Evolutionary conservation across 2,797 vertebrate species (phyloP).

Genomic region (Chromobotia macracanthus): DNA sequence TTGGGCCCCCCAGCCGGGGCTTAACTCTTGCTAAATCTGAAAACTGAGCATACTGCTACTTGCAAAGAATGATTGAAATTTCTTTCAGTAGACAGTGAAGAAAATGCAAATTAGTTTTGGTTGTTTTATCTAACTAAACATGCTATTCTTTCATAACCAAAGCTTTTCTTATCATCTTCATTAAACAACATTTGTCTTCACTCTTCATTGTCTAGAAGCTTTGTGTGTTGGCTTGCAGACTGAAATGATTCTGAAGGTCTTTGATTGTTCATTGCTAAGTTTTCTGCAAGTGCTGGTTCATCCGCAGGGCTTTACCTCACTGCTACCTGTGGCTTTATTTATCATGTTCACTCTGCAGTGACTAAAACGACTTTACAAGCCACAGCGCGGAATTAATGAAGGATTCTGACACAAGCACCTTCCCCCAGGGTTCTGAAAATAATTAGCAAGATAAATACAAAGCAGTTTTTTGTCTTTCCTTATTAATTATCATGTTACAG

Average conservation of each 20-base stretch:
- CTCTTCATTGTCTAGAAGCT: neutral
- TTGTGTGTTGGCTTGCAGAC: constrained; percentile 21
- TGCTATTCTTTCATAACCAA: neutral
- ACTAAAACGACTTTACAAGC: constrained; percentile 49
- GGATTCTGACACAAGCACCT: constrained; percentile 55
- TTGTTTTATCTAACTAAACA: constrained; percentile 9
- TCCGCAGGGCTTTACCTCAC: constrained; percentile 41
- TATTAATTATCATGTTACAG: constrained; percentile 57
- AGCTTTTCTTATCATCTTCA: constrained; percentile 5
- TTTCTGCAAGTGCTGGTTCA: constrained; percentile 29
- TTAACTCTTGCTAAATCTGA: neutral
- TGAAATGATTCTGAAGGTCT: constrained; percentile 27
- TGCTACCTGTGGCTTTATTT: constrained; percentile 44
- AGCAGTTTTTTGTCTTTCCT: constrained; percentile 46
- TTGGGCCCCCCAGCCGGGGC: constrained; percentile 11
- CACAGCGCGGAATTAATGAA: constrained; percentile 47
- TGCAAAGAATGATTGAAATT: neutral
- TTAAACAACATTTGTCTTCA: neutral
- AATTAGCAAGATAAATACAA: constrained; percentile 56
- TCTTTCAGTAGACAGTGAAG: neutral
- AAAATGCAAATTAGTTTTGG: constrained; percentile 10
- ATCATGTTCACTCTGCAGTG: constrained; percentile 43
- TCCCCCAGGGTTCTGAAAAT: constrained; percentile 58
- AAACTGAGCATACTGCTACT: neutral
- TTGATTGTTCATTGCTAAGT: constrained; percentile 20